These are phyloP conservation scores for Cyprinodon diabolis DNA, from an alignment of 2,797 vertebrate genomes.

Conservation along the genomic window DNA sequence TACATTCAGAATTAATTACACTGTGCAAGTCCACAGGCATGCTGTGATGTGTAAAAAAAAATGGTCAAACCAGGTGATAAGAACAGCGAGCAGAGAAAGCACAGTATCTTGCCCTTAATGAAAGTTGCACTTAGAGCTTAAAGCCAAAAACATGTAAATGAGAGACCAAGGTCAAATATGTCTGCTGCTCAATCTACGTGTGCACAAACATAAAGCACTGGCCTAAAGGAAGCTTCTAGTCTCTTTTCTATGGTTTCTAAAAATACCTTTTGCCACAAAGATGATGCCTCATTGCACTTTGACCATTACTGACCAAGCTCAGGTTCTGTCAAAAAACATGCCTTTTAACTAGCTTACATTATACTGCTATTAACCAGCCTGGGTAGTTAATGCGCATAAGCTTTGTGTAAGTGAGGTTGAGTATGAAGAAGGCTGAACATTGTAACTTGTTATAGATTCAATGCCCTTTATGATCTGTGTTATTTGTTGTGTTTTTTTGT, in stretches of 20 bases:
- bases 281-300: constrained; percentile 18
- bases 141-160: constrained; percentile 17
- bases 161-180: constrained; percentile 36
- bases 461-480: constrained; percentile 30
- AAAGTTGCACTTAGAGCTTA: constrained; percentile 27
- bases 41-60: constrained; percentile 15
- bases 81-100: background rate
- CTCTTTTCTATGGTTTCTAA: constrained; percentile 34
- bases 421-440: constrained; percentile 10
- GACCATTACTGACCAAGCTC: constrained; percentile 17
- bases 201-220: constrained; percentile 40
- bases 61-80: constrained; percentile 10
- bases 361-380: constrained; percentile 36
- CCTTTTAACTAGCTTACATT: constrained; percentile 33
- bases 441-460: constrained; percentile 35
- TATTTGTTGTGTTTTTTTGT: background rate
- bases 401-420: constrained; percentile 20
- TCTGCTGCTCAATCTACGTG: constrained; percentile 26
- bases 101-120: constrained; percentile 17
- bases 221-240: constrained; percentile 32
- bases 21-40: constrained; percentile 1
- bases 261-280: constrained; percentile 16
- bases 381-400: constrained; percentile 20
- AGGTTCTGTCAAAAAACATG: constrained; percentile 28
- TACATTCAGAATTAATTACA: constrained; percentile 23